These are phyloP conservation scores for Drosophila picticornis DNA, from an alignment of 2,888 invertebrate genomes.

Conservation along the genomic window DNA sequence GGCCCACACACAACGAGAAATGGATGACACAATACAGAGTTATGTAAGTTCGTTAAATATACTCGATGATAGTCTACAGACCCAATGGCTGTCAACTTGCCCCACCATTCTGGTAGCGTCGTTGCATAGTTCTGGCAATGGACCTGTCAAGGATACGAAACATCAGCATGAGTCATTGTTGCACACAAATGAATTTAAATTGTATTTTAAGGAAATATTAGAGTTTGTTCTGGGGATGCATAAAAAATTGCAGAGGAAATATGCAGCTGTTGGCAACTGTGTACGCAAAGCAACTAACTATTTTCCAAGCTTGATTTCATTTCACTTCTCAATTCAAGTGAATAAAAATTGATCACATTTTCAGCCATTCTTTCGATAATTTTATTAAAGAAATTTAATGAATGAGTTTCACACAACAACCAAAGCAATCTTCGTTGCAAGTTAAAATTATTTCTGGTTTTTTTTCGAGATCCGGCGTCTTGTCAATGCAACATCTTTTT, in stretches of 20 bases:
- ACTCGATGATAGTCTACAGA: not conserved
- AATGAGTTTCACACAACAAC: not conserved
- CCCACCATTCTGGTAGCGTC: not conserved
- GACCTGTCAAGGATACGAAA: not conserved
- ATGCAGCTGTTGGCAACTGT: not conserved
- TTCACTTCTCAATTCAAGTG: not conserved
- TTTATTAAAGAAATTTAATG: not conserved
- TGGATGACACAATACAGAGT: constrained; percentile 56
- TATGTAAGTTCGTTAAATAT: constrained; percentile 64
- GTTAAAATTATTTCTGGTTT: not conserved
- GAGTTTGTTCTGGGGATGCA: not conserved
- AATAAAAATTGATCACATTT: not conserved
- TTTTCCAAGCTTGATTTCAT: not conserved
- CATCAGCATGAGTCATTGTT: no score
- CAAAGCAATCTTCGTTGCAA: not conserved
- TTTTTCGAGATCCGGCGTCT: not conserved
- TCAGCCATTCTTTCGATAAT: not conserved
- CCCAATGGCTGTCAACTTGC: not conserved
- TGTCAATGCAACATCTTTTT: not conserved
- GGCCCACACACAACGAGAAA: constrained; percentile 24
- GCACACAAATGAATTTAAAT: no score
- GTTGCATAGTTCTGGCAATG: not conserved
- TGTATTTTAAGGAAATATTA: not conserved
- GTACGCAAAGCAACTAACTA: not conserved
- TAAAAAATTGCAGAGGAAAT: not conserved